Evolutionary conservation across 1,140 invertebrate species (phyloP).

Genomic region (Ganaspis sp.): DNA sequence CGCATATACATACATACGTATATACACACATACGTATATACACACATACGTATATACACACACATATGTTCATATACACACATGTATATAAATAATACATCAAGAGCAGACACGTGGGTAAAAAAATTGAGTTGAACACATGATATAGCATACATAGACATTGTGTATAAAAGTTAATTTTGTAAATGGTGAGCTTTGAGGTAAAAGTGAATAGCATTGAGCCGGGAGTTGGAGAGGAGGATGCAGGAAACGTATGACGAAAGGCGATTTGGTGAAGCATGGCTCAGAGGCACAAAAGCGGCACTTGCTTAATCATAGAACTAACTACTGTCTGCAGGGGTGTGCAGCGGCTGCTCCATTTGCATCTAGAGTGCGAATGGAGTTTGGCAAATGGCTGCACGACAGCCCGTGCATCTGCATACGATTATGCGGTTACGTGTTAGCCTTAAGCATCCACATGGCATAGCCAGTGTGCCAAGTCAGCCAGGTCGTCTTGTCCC

Average conservation of each 20-base stretch:
- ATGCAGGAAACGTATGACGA: constrained; percentile 1
- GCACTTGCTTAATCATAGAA: constrained; percentile 51
- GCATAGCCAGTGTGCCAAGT: neutral
- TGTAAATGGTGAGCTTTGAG: too few species aligned
- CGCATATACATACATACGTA: too few species aligned
- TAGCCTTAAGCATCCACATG: constrained; percentile 57
- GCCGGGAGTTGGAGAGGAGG: neutral
- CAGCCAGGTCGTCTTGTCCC: constrained; percentile 1
- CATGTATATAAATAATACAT: too few species aligned
- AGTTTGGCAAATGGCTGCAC: constrained; percentile 56
- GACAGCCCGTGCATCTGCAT: constrained; percentile 56
- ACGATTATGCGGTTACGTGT: constrained; percentile 60
- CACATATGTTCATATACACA: too few species aligned
- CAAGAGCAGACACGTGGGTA: too few species aligned
- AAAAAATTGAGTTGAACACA: too few species aligned
- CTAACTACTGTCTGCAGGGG: constrained; percentile 49
- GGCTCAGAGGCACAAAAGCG: constrained; percentile 36
- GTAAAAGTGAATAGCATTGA: neutral
- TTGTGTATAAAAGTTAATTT: too few species aligned
- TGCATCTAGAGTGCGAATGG: constrained; percentile 60
- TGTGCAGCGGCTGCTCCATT: constrained; percentile 49
- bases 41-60: too few species aligned
- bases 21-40: too few species aligned
- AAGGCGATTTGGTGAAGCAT: neutral
- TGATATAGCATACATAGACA: too few species aligned